Evolutionary conservation across 2,113 vertebrate species (phyloP), one percentile per base, ranked within the genome.

Genomic region (Psittacara wagleri): DNA sequence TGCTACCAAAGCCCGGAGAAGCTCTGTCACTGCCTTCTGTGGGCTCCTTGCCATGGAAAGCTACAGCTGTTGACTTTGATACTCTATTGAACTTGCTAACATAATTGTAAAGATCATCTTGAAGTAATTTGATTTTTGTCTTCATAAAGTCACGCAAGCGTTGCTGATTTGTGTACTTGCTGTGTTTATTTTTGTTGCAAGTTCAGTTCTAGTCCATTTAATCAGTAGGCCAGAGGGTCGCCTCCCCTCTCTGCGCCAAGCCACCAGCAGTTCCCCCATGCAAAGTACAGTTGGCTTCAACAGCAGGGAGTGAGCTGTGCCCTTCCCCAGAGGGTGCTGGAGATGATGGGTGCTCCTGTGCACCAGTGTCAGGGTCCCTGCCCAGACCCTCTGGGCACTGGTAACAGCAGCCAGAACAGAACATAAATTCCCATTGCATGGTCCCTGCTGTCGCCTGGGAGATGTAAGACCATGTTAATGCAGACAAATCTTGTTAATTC

Each of bases 91-190:
- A 95, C 94, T 97, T 63, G 79, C 75, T 96, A 96, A 93, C 68
- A 46, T 88, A 97, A 91, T 93, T 94, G 92, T 66, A 73, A 90
- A 87, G 81, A 94, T 95, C 96, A 96, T 95, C 94, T 96, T 96
- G 95, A 96, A 97, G 78, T 70, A 94, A 97, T 97, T 96, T 96
- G 90, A 91, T 80, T 96, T 95, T 93, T 95, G 90, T 93, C 94
- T 96, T 90, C 46, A 1, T 41, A 19, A 93, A 95, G 96, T 96
- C 94, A 96, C 46, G 85, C 94, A 96, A 96, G 49, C 88, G 90
- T 93, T 95, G 96, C 96, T 54, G 86, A 91, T 96, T 86, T 97
- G 94, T 96, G 78, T 93, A 94, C 80, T 94, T 41, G 83, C 88
- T 87, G 80, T 93, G 91, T 96, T 97, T 97, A 82, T 97, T 96